Evolutionary conservation across 2,888 invertebrate genomes (phyloP).

Genomic region (Eilema caniola): DNA sequence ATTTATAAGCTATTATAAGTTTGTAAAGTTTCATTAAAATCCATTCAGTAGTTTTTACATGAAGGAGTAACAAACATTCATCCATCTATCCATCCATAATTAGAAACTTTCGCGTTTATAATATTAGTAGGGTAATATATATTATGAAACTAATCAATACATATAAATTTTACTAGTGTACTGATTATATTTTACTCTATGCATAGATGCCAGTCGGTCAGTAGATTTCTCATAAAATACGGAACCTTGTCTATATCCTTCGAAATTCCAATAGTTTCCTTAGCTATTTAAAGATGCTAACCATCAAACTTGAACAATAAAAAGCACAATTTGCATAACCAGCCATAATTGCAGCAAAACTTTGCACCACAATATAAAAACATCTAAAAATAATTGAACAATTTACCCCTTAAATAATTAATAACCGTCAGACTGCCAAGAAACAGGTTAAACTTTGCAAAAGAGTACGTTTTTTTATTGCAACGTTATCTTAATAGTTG

Average conservation of each 20-base stretch:
- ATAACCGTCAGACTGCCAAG: conserved; percentile 20
- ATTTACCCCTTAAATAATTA: not conserved
- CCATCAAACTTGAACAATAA: not conserved
- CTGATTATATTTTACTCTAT: no score
- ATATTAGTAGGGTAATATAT: no score
- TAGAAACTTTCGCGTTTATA: no score
- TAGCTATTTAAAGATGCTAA: not conserved
- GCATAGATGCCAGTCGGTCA: no score
- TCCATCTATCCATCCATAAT: no score
- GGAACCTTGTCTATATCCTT: no score
- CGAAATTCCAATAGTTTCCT: not conserved
- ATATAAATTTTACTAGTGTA: no score
- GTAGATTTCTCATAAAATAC: not conserved
- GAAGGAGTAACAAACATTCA: no score
- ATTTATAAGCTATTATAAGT: no score
- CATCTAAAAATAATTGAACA: conserved; percentile 1
- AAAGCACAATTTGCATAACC: not conserved
- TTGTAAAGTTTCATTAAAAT: no score
- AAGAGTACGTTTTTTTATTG: conserved; percentile 31
- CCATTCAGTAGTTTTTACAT: no score
- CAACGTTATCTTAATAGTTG: conserved; percentile 43
- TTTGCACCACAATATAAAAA: not conserved
- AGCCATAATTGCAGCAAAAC: not conserved
- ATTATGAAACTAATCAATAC: no score
- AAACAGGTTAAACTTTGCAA: conserved; percentile 28